These are phyloP conservation scores for Ciconia maguari DNA, from an alignment of 2,113 vertebrate species.

Conservation along the genomic window DNA sequence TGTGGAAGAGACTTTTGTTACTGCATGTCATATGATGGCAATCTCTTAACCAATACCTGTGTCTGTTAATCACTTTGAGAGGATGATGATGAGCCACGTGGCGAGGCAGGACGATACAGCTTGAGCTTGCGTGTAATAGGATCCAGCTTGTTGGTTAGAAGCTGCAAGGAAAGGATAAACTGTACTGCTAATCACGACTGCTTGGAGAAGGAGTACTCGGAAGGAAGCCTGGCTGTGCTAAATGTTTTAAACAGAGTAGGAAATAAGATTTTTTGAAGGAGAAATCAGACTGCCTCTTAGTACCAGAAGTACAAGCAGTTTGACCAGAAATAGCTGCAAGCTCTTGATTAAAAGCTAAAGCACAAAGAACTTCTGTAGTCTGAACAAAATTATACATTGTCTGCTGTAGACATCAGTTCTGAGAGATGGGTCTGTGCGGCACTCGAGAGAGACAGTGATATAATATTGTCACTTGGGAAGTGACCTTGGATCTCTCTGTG, in stretches of 20 bases:
- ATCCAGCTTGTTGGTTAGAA: background rate
- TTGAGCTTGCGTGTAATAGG: background rate
- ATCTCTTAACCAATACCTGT: background rate
- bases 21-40: background rate
- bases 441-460: background rate
- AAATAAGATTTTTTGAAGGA: background rate
- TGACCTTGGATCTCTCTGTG: background rate
- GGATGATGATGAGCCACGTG: background rate
- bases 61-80: background rate
- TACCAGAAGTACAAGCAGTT: background rate
- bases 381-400: background rate
- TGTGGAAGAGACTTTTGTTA: background rate
- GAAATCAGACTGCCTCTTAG: background rate
- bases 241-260: background rate
- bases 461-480: background rate
- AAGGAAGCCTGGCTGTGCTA: background rate
- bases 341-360: conserved; percentile 22
- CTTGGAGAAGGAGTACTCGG: background rate
- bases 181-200: background rate
- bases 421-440: background rate
- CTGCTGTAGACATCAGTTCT: background rate
- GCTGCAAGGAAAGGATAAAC: background rate
- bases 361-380: conserved; percentile 7
- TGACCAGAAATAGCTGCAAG: conserved; percentile 29
- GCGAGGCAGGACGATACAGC: background rate